phyloP scores from a whole-genome alignment of 2,113 vertebrate genomes.

The Lepidothrix coronata region DNA sequence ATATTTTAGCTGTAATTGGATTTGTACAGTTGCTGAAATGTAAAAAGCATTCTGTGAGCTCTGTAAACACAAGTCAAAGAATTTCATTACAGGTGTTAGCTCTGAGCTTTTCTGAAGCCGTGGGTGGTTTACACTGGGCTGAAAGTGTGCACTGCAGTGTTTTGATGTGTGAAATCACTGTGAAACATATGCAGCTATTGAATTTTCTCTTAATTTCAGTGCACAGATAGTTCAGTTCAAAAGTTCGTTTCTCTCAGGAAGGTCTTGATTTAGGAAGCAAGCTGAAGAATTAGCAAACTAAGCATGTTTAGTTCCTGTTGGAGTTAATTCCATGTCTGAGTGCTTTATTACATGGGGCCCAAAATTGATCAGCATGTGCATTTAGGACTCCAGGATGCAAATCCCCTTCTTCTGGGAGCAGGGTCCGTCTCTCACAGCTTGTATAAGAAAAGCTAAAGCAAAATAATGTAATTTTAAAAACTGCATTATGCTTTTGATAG shows the following conservation, averaged over 20 bases:
- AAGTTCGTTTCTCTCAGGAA: neutral
- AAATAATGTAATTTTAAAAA: neutral
- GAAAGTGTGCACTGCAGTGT: neutral
- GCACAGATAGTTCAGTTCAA: neutral
- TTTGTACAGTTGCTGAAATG: neutral
- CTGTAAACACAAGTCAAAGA: neutral
- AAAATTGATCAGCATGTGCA: neutral
- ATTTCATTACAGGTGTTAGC: neutral
- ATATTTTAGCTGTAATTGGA: neutral
- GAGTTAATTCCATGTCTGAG: neutral
- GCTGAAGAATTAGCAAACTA: neutral
- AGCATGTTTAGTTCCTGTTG: neutral
- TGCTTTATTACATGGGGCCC: neutral
- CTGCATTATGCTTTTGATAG: neutral
- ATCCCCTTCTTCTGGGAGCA: neutral
- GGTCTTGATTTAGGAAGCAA: neutral
- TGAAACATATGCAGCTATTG: neutral
- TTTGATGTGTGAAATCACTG: neutral
- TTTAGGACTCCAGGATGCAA: neutral
- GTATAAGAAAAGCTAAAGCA: neutral
- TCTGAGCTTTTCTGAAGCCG: neutral
- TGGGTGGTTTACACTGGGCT: neutral
- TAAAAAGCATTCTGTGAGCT: neutral
- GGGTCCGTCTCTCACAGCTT: neutral
- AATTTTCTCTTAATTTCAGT: neutral